These are phyloP conservation scores for Arctocebus calabarensis DNA, from an alignment of 2,797 vertebrate genomes.

Conservation along the genomic window DNA sequence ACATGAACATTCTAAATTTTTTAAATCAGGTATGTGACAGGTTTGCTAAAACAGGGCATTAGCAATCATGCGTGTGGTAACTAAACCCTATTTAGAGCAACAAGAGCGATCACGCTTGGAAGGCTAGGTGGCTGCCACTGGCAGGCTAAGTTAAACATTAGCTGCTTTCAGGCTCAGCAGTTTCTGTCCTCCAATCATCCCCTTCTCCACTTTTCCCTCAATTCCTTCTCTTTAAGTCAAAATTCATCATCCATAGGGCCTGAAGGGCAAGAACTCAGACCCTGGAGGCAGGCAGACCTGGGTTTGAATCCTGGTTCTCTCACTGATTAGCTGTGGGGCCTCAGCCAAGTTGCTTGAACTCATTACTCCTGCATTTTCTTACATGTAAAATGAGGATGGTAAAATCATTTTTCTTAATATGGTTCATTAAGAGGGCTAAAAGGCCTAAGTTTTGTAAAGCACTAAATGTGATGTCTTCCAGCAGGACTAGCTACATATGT, in stretches of 20 bases:
- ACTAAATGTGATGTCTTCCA: not conserved
- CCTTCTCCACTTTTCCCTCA: not conserved
- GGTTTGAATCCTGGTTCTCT: not conserved
- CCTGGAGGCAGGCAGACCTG: not conserved
- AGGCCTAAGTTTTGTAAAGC: not conserved
- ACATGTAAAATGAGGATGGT: not conserved
- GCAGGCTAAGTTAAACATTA: not conserved
- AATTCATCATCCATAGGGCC: not conserved
- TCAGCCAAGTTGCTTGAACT: not conserved
- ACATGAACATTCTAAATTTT: conserved; percentile 45
- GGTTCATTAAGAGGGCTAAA: not conserved
- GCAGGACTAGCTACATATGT: not conserved
- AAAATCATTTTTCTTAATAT: not conserved
- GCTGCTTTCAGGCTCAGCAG: not conserved
- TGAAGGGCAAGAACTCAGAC: not conserved
- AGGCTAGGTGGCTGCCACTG: not conserved
- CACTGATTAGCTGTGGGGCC: not conserved
- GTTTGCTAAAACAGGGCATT: conserved; percentile 27
- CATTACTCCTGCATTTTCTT: not conserved
- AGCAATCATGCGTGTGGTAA: not conserved
- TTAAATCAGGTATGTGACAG: conserved; percentile 12
- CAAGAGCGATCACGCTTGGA: not conserved
- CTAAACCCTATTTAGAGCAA: conserved; percentile 1
- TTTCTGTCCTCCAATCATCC: not conserved
- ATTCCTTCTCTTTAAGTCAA: not conserved